Evolutionary conservation across 2,888 invertebrate species (phyloP).

Genomic region (Drosophila greeni): DNA sequence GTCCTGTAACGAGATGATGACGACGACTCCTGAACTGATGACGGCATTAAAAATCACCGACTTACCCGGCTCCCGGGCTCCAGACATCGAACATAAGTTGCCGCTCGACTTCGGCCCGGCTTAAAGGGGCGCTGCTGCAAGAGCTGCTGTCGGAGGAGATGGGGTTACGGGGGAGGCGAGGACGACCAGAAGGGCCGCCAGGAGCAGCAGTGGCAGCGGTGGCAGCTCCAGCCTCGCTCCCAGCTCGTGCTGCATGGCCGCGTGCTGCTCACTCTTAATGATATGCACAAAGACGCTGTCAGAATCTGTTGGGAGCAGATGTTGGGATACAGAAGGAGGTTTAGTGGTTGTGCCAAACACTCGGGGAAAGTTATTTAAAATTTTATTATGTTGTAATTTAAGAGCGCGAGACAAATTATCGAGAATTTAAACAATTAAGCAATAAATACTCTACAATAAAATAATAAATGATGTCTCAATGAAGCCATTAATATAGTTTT

Average conservation of each 20-base stretch:
- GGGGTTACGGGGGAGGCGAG: slow-evolving; percentile 29
- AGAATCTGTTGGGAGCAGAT: slow-evolving; percentile 81
- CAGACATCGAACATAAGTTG: slow-evolving; percentile 65
- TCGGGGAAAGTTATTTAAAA: background rate
- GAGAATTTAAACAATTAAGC: too few relatives aligned
- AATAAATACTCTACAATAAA: background rate
- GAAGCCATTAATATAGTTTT: background rate
- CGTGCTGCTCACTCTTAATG: slow-evolving; percentile 86
- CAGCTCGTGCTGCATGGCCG: slow-evolving; percentile 82
- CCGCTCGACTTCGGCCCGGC: slow-evolving; percentile 50
- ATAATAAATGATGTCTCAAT: background rate
- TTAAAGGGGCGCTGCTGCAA: slow-evolving; percentile 31
- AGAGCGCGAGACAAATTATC: background rate
- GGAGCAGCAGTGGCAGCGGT: slow-evolving; percentile 64
- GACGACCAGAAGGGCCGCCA: slow-evolving; percentile 29
- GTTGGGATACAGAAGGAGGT: slow-evolving; percentile 47
- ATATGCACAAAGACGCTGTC: slow-evolving; percentile 91
- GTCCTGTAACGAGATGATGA: slow-evolving; percentile 37
- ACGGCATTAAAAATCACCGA: slow-evolving; percentile 36
- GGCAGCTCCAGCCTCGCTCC: slow-evolving; percentile 73
- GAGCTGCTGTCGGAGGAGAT: slow-evolving; percentile 31
- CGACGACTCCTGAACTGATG: slow-evolving; percentile 35
- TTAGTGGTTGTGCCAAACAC: background rate
- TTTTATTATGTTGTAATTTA: background rate
- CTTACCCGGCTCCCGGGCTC: slow-evolving; percentile 22